Conservation (phyloP, 2,113 vertebrate species). For the Macrotus californicus region DNA sequence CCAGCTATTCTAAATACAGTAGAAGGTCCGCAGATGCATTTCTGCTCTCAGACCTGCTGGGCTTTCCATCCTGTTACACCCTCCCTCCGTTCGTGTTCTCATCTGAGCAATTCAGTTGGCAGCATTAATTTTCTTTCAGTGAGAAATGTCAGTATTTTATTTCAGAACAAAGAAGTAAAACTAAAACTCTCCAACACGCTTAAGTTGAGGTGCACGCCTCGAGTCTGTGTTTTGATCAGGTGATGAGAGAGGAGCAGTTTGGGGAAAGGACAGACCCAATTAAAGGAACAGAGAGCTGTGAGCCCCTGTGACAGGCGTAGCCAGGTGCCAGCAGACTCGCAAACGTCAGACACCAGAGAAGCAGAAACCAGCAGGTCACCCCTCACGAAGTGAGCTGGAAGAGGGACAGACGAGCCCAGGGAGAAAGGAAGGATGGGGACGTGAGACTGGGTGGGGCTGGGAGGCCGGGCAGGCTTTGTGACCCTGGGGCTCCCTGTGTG, state of each 20-base stretch:
- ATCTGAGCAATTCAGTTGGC: not conserved
- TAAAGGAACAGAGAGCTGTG: not conserved
- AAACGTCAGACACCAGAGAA: not conserved
- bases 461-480: not conserved
- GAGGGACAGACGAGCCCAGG: not conserved
- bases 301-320: not conserved
- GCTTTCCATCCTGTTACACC: not conserved
- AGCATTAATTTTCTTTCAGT: not conserved
- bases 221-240: not conserved
- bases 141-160: not conserved
- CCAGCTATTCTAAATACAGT: not conserved
- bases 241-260: not conserved
- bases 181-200: not conserved
- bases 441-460: not conserved
- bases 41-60: not conserved
- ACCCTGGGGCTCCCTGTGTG: not conserved
- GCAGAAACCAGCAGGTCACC: not conserved
- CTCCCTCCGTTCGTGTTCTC: not conserved
- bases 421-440: not conserved
- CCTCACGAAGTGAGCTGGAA: not conserved
- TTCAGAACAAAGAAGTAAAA: not conserved
- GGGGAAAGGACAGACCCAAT: not conserved
- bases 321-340: not conserved
- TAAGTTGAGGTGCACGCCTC: not conserved
- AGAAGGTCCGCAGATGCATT: not conserved